Percentiles rank a stretch among this genome's conserved stretches.
These are phyloP conservation scores for Caenorhabditis panamensis DNA, from an alignment of 2,888 invertebrate species.

Conservation along the genomic window DNA sequence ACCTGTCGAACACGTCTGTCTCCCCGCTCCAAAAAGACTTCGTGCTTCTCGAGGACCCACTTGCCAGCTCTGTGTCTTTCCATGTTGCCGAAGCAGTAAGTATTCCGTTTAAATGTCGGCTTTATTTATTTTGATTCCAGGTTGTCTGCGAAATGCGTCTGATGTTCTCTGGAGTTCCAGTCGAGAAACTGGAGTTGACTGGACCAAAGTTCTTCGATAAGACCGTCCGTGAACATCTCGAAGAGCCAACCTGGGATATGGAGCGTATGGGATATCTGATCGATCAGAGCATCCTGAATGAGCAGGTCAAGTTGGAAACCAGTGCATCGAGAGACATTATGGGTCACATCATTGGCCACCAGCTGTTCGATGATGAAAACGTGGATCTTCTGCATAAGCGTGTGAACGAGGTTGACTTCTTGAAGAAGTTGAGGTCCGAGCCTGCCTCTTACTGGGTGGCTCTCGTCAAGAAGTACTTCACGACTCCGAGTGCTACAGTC, in stretches of 20 bases:
- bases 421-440: slow-evolving; percentile 84
- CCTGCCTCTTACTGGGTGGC: slow-evolving; percentile 86
- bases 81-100: slow-evolving; percentile 61
- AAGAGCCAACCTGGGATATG: slow-evolving; percentile 86
- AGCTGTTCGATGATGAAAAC: slow-evolving; percentile 87
- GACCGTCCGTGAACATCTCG: slow-evolving; percentile 79
- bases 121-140: no score
- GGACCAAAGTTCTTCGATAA: slow-evolving; percentile 71
- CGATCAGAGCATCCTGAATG: slow-evolving; percentile 78
- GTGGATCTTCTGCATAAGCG: slow-evolving; percentile 68
- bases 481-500: slow-evolving; percentile 79
- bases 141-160: slow-evolving; percentile 64
- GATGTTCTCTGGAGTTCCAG: slow-evolving; percentile 76
- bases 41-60: slow-evolving; percentile 76
- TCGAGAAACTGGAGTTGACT: slow-evolving; percentile 70
- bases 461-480: slow-evolving; percentile 83
- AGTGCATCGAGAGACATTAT: slow-evolving; percentile 88
- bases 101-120: no score
- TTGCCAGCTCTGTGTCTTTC: slow-evolving; percentile 67
- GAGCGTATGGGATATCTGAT: slow-evolving; percentile 87
- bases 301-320: slow-evolving; percentile 84
- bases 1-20: slow-evolving; percentile 89
- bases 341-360: slow-evolving; percentile 89
- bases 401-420: slow-evolving; percentile 65
- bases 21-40: slow-evolving; percentile 87